A percentile compares a stretch with the other conserved stretches of the same genome.
These are phyloP conservation scores for Pteria penguin DNA, from an alignment of 2,888 invertebrate genomes.

Conservation along the genomic window DNA sequence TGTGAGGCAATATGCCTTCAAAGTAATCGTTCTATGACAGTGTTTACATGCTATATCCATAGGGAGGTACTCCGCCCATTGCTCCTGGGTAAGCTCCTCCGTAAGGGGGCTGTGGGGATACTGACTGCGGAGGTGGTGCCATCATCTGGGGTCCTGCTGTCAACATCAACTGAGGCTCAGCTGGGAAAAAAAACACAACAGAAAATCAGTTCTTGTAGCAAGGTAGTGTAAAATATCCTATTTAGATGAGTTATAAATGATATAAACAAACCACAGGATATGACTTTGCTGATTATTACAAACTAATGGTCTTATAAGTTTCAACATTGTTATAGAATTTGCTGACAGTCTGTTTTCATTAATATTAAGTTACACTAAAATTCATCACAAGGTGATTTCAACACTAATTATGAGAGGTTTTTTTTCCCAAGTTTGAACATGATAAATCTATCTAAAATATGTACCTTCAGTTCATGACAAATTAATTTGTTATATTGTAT, in stretches of 20 bases:
- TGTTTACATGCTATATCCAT: conserved; percentile 56
- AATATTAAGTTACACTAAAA: too few relatives aligned
- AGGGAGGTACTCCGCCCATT: conserved; percentile 29
- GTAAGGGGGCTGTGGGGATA: conserved; percentile 51
- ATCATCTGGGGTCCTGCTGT: conserved; percentile 88
- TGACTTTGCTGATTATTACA: too few relatives aligned
- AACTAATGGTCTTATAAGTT: too few relatives aligned
- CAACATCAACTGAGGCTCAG: conserved; percentile 97
- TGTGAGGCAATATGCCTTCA: background rate
- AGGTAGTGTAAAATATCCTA: too few relatives aligned
- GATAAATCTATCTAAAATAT: too few relatives aligned
- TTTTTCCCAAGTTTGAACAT: too few relatives aligned
- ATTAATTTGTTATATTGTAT: background rate
- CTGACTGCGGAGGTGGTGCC: conserved; percentile 55
- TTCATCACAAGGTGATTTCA: background rate
- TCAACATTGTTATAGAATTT: too few relatives aligned
- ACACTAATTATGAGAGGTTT: background rate
- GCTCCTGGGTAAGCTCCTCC: conserved; percentile 29
- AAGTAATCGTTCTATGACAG: background rate
- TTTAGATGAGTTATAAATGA: too few relatives aligned
- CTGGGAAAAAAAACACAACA: conserved; percentile 54
- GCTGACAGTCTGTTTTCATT: too few relatives aligned
- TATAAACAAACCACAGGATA: too few relatives aligned
- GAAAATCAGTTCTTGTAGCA: too few relatives aligned
- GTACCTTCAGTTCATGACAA: background rate